A percentile compares a stretch with the other conserved stretches of the same genome.
Conservation (phyloP, 2,797 vertebrate genomes). For the Myripristis murdjan region DNA sequence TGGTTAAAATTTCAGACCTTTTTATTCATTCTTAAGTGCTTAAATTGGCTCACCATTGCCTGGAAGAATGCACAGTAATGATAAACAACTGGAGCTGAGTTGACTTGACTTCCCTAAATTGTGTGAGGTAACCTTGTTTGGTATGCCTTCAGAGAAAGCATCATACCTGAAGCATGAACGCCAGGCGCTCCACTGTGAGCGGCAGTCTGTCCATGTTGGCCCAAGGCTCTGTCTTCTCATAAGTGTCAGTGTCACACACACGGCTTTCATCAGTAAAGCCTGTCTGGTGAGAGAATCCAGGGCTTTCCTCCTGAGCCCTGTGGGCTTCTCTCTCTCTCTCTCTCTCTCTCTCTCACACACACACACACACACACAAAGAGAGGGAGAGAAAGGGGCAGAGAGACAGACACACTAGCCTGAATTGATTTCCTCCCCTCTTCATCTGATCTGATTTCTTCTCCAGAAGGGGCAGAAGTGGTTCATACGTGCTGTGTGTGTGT, state of each 20-base stretch:
- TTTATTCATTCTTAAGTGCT: neutral
- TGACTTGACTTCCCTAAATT: neutral
- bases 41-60: neutral
- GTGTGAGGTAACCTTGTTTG: conserved; percentile 6
- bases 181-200: conserved; percentile 12
- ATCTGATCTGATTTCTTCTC: conserved; percentile 22
- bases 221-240: conserved; percentile 19
- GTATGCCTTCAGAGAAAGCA: conserved; percentile 12
- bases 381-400: too few species aligned
- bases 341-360: neutral
- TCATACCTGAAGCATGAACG: conserved; percentile 26
- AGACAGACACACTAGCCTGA: neutral
- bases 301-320: conserved; percentile 41
- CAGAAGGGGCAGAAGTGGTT: conserved; percentile 1
- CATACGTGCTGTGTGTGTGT: conserved; percentile 1
- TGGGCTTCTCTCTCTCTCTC: neutral
- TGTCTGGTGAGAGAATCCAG: conserved; percentile 48
- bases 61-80: too few species aligned
- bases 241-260: conserved; percentile 6
- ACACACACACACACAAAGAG: neutral
- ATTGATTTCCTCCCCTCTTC: neutral
- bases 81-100: too few species aligned
- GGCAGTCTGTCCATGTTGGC: conserved; percentile 32
- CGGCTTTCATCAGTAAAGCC: conserved; percentile 43
- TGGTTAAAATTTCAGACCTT: conserved; percentile 12